Evolutionary conservation across 2,113 vertebrate genomes (phyloP), one percentile per base, ranked within the genome.

Genomic region (Uropsilus gracilis): DNA sequence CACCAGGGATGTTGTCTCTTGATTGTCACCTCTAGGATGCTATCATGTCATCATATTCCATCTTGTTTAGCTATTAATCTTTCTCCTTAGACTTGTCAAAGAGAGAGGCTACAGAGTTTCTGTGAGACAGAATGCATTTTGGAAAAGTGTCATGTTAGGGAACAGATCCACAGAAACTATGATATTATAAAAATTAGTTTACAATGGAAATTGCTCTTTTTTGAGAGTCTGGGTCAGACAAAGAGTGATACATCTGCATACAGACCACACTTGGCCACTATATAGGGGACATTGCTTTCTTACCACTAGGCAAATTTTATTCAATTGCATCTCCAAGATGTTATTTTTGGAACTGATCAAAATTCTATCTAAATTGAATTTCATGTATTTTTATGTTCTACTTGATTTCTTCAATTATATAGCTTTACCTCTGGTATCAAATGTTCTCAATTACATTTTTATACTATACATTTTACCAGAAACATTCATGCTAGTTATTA

Each of bases 401-500:
- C 46, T 90, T 88, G 66, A 94, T 94, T 95, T 95, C 71, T 69
- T 90, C 72, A 88, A 42, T 89, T 95, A 86, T 42, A 55, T 18
- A 90, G 57, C 53, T 96, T 96, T 96, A 66, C 93, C 24, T 83
- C 82, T 94, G 82, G 73, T 94, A 94, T 75, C 50, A 75, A 61
- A 77, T 88, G 63, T 89, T 95, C 57, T 80, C 59, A 68, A 94
- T 97, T 96, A 94, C 34, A 75, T 86, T 95, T 88, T 95, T 64
- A 94, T 59, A 92, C 86, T 90, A n/a, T 85, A 96, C n/a, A 78
- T 89, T 94, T 96, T 72, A 73, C 88, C 69, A 94, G 94, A 89
- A 96, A 97, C 97, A 95, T 94, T 93, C 90, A 97, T 90, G 69
- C 85, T 24, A 26, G 81, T 88, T 97, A 95, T 95, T 97, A 96